Evolutionary conservation across 2,113 vertebrate genomes (phyloP), one percentile per base, ranked within the genome.

Genomic region (Pachyramphus minor): DNA sequence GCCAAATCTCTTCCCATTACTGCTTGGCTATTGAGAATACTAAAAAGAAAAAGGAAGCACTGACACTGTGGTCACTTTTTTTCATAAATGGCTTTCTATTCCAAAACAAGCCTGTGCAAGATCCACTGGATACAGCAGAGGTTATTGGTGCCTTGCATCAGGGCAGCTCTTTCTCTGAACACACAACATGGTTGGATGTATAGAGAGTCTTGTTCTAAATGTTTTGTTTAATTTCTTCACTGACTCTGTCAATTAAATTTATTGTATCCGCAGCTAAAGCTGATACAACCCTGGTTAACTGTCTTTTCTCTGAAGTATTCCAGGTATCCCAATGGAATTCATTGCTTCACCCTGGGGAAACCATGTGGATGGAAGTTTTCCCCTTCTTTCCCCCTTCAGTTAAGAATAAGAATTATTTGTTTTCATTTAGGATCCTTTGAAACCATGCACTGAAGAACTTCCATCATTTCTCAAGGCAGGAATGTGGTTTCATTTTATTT

Each of bases 341-440:
- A 67, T 45, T 62, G 20, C 37, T 84, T 76, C 20, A n/a, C 44
- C 21, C 60, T 68, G 30, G 47, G 18, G 72, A 92, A 86, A 52
- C 15, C 8, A 19, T 86, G 69, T 88, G 53, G 50, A 69, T 88
- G 53, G 50, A 97, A 91, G 31, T 80, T 84, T 71, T 14, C 31
- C 42, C 23, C 16, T 82, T 78, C 17, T 92, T 64, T 84, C 20
- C 8, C 31, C 13, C 33, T 77, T 77, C 35, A 58, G 23, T 79
- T 95, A 87, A 59, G 77, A 84, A 42, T 53, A 87, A 79, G 49
- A 41, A 59, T 82, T 76, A 80, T 72, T 84, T 94, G 24, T 84
- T 96, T 89, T 94, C 23, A 39, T 88, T 90, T 58, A 66, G 11
- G 19, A 52, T 84, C 74, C 22, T 90, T 93, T 89, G 71, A 97